A percentile compares a stretch with the other conserved stretches of the same genome.
Evolutionary conservation across 2,797 vertebrate genomes (phyloP).

Genomic region (Manis crassicaudata): DNA sequence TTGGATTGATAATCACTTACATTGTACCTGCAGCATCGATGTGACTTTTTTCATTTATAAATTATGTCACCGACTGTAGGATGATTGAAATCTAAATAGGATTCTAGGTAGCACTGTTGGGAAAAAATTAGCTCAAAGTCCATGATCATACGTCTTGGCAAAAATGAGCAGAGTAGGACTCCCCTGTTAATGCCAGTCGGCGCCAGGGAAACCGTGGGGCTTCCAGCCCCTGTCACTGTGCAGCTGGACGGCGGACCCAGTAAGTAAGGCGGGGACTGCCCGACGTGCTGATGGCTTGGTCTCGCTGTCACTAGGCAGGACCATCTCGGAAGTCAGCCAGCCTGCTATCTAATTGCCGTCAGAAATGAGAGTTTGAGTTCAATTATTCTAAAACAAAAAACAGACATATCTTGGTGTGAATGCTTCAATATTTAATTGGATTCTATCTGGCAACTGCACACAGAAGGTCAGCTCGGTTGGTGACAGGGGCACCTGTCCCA

Average conservation of each 20-base stretch:
- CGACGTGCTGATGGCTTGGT: neutral
- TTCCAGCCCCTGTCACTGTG: rapidly evolving
- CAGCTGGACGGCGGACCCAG: rapidly evolving
- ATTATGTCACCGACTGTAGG: neutral
- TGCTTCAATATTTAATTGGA: neutral
- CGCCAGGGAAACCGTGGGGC: rapidly evolving
- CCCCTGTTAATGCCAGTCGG: neutral
- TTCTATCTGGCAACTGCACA: rapidly evolving
- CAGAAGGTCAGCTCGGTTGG: neutral
- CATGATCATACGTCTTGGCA: neutral
- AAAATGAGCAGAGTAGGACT: neutral
- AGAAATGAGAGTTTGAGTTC: slow-evolving; percentile 5
- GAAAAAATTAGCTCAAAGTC: neutral
- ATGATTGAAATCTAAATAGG: neutral
- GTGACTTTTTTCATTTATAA: neutral
- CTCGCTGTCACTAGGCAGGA: neutral
- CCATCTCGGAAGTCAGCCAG: neutral
- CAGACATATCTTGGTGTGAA: neutral
- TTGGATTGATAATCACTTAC: neutral
- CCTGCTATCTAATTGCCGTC: neutral
- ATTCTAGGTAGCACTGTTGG: rapidly evolving
- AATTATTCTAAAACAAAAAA: neutral
- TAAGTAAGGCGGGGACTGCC: neutral
- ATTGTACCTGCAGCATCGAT: rapidly evolving
- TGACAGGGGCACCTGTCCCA: rapidly evolving